These are phyloP conservation scores for Brienomyrus longianalis DNA, from an alignment of 2,113 vertebrate genomes.

Conservation along the genomic window DNA sequence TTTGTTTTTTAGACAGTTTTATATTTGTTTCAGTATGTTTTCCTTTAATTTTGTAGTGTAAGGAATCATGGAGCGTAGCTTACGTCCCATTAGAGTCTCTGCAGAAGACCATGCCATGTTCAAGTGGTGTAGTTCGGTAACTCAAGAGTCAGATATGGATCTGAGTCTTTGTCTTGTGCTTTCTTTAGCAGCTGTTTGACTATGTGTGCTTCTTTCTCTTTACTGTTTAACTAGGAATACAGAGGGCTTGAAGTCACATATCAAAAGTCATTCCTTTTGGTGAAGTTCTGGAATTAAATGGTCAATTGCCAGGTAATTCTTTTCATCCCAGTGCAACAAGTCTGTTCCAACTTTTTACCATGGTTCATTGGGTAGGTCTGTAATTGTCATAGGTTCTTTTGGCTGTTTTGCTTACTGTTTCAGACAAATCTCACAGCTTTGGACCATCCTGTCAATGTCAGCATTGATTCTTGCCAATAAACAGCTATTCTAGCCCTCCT, in stretches of 20 bases:
- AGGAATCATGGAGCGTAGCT: not conserved
- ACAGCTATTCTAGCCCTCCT: not conserved
- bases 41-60: not conserved
- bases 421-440: not conserved
- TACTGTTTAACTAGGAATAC: not conserved
- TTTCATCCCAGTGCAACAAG: not conserved
- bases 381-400: constrained; percentile 1
- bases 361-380: not conserved
- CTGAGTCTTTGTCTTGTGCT: not conserved
- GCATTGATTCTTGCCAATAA: not conserved
- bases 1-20: not conserved
- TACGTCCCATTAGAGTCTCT: not conserved
- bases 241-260: not conserved
- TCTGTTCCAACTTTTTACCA: constrained; percentile 18
- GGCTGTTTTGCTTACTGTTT: not conserved
- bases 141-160: not conserved
- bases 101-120: not conserved
- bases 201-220: not conserved
- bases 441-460: not conserved
- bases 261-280: not conserved
- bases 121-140: not conserved
- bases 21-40: not conserved
- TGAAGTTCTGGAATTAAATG: not conserved
- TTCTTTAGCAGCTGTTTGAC: not conserved
- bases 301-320: constrained; percentile 3